Evolutionary conservation across 2,113 vertebrate genomes (phyloP).

Genomic region (Zosterops lateralis): DNA sequence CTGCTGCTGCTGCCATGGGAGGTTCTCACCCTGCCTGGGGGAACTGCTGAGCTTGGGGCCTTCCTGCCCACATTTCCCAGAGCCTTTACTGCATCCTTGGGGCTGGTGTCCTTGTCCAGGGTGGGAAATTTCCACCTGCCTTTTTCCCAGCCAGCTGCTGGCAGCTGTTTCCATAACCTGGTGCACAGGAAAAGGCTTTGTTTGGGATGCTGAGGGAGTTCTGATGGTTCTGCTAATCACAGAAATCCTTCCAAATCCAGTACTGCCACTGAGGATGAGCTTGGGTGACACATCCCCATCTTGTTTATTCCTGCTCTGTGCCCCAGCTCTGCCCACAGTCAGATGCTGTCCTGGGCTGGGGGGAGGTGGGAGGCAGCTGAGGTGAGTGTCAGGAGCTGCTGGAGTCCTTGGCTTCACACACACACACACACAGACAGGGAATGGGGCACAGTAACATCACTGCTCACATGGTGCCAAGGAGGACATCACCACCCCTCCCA

Average conservation of each 20-base stretch:
- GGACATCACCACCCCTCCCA: background rate
- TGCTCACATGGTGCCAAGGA: rapidly evolving
- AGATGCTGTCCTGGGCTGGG: background rate
- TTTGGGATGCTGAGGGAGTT: background rate
- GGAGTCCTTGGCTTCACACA: background rate
- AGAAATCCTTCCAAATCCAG: background rate
- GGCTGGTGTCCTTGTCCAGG: background rate
- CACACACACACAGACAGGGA: rapidly evolving
- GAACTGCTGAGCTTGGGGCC: background rate
- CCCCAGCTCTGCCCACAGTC: rapidly evolving
- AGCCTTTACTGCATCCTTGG: background rate
- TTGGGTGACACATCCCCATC: background rate
- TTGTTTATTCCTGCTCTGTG: background rate
- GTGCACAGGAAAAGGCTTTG: background rate
- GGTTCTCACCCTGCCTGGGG: background rate
- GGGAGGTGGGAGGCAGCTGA: background rate
- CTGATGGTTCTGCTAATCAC: background rate
- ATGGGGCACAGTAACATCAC: rapidly evolving
- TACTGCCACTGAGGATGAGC: background rate
- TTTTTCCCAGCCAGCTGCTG: background rate
- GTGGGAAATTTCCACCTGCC: rapidly evolving
- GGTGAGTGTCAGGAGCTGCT: background rate
- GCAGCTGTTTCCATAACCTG: background rate
- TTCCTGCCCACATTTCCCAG: background rate
- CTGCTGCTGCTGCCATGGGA: background rate